Base-by-base conservation (phyloP, 2,888 invertebrate genomes). In the Athalia circularis region DNA sequence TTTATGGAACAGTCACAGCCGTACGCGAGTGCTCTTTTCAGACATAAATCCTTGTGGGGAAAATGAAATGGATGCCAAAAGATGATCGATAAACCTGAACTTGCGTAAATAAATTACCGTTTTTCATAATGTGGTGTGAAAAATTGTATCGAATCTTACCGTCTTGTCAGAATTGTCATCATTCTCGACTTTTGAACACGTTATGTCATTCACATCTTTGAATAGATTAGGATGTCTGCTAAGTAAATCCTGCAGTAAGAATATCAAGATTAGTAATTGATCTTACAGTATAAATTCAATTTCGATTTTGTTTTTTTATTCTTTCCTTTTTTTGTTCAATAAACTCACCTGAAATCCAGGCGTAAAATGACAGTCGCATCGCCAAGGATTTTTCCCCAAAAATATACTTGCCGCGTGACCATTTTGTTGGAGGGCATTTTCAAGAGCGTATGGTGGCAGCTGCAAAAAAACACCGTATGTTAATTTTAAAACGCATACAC, bases 371-470 rank as follows among this genome's bases (percentile, higher is more conserved):
- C 97, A 97, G 85, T 96, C 95, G 86, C 97, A 97, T 47, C 93
- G 92, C 96, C 96, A 97, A 0, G 96, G 95, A 90, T 97, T 97
- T 81, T 93, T 92, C 0, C 96, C 95, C 0, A 96, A 91, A 85
- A 92, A 93, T 50, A 96, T 91, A 78, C 94, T 92, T 85, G 94
- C 94, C 59, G 94, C 95, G 83, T 94, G 94, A 62, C 92, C 91
- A 88, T 96, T 96, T 72, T 93, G 93, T 84, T 94, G 93, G 47
- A 97, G 92, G 0, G 95, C 95, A 87, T 96, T 95, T 85, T 96
- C 96, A 81, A 97, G 91, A 0, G 95, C 96, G 88, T 96, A 96
- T 0, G 95, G 94, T 7, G 96, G 96, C 65, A 96, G 91, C 96
- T 96, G 88, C 45, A 91, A 90, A 81, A 77, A 67, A 74, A 83